Evolutionary conservation across 2,113 vertebrate genomes (phyloP).

Genomic region (Marcusenius ussheri): DNA sequence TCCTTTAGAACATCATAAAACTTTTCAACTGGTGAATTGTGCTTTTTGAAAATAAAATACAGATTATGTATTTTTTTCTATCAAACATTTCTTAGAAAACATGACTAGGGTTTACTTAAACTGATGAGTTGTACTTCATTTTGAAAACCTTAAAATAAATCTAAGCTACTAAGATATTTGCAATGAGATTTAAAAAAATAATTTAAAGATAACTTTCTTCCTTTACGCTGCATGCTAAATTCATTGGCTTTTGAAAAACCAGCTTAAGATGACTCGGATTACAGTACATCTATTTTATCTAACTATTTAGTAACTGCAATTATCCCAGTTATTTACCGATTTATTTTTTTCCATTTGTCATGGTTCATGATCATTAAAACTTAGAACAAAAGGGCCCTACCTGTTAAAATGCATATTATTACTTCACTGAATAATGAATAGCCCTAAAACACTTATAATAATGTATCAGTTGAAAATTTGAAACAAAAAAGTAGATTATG

Average conservation of each 20-base stretch:
- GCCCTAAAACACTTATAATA: not conserved
- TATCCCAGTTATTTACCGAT: not conserved
- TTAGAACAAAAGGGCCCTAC: not conserved
- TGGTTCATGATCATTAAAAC: not conserved
- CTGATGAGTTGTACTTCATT: not conserved
- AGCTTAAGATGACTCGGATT: not conserved
- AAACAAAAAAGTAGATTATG: not conserved
- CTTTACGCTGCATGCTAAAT: not conserved
- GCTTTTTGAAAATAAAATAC: not conserved
- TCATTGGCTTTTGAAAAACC: not conserved
- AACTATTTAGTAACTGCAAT: not conserved
- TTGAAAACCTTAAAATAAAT: not conserved
- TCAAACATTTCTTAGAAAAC: not conserved
- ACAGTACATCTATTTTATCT: not conserved
- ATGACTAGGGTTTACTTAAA: not conserved
- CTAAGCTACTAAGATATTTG: not conserved
- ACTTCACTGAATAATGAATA: not conserved
- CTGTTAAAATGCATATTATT: not conserved
- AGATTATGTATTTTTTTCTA: not conserved
- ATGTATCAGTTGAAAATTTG: not conserved
- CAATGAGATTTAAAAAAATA: not conserved
- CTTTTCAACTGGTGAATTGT: not conserved
- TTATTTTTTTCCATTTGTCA: not conserved
- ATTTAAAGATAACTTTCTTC: not conserved
- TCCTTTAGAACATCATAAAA: not conserved